A percentile compares a stretch with the other conserved stretches of the same genome.
phyloP scores from a whole-genome alignment of 53 echinoderm and acorn worm species.

The Stichopus horrens region DNA sequence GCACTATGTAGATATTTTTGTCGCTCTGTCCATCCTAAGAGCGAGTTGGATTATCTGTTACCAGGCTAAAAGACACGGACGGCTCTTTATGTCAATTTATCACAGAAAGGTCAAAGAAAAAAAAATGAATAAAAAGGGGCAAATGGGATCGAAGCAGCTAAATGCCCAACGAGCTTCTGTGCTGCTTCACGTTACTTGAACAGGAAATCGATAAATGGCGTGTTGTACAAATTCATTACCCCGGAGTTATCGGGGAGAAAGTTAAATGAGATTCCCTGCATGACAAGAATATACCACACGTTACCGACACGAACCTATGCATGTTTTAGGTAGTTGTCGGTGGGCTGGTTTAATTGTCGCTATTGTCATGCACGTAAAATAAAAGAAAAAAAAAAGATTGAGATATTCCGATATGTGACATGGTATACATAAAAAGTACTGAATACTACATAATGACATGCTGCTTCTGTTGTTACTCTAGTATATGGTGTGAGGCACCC shows the following conservation, averaged over 20 bases:
- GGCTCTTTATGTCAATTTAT: slow-evolving; percentile 27
- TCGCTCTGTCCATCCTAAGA: background rate
- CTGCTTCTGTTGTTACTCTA: background rate
- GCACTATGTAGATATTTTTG: no score
- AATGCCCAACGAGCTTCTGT: slow-evolving; percentile 38
- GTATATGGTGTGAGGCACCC: background rate
- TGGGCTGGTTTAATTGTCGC: slow-evolving; percentile 21
- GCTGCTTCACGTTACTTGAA: slow-evolving; percentile 20
- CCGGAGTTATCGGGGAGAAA: slow-evolving; percentile 30
- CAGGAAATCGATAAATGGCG: slow-evolving; percentile 45
- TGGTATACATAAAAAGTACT: background rate
- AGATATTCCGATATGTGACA: background rate
- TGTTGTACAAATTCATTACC: slow-evolving; percentile 51
- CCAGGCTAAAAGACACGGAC: background rate
- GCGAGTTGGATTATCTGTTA: slow-evolving; percentile 2
- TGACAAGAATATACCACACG: slow-evolving; percentile 8
- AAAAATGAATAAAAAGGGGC: background rate
- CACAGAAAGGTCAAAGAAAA: slow-evolving; percentile 18
- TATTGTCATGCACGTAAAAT: slow-evolving; percentile 1
- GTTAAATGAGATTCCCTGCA: slow-evolving; percentile 34
- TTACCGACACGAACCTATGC: slow-evolving; percentile 22
- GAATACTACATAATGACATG: slow-evolving; percentile 7
- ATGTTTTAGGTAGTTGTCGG: background rate
- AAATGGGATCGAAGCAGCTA: slow-evolving; percentile 4
- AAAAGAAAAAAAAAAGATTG: background rate